Conservation (phyloP, 2,888 invertebrate species). For the Keiferia lycopersicella region DNA sequence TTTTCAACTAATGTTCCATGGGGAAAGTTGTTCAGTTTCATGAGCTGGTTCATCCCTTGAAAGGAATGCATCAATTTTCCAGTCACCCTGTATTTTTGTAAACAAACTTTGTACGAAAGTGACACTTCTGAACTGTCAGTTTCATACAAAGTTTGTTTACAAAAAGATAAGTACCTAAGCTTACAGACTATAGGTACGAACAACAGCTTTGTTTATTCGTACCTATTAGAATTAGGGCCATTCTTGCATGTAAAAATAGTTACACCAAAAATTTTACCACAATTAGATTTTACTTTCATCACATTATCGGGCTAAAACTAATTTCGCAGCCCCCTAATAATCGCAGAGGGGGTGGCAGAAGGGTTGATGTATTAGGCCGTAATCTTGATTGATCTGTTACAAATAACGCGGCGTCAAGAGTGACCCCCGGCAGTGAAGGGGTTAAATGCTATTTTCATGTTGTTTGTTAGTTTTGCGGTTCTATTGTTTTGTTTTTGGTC, state of each 20-base stretch:
- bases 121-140: no score
- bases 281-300: slow-evolving; percentile 26
- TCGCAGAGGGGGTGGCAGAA: slow-evolving; percentile 55
- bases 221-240: no score
- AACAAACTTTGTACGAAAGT: no score
- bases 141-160: no score
- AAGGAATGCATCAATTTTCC: no score
- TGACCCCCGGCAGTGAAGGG: slow-evolving; percentile 31
- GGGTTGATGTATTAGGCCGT: slow-evolving; percentile 71
- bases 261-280: background rate
- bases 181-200: no score
- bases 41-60: no score
- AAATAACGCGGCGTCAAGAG: slow-evolving; percentile 64
- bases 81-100: no score
- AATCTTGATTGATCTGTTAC: slow-evolving; percentile 79
- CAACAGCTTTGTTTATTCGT: no score
- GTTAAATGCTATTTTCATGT: slow-evolving; percentile 37
- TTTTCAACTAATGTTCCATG: no score
- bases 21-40: no score
- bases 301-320: slow-evolving; percentile 25
- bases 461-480: slow-evolving; percentile 27
- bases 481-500: slow-evolving; percentile 9
- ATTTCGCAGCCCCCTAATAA: slow-evolving; percentile 34
- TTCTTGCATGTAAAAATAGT: background rate
- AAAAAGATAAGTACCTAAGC: no score